Conservation (phyloP, 1,140 invertebrate species). For the Pollicipes pollicipes region DNA sequence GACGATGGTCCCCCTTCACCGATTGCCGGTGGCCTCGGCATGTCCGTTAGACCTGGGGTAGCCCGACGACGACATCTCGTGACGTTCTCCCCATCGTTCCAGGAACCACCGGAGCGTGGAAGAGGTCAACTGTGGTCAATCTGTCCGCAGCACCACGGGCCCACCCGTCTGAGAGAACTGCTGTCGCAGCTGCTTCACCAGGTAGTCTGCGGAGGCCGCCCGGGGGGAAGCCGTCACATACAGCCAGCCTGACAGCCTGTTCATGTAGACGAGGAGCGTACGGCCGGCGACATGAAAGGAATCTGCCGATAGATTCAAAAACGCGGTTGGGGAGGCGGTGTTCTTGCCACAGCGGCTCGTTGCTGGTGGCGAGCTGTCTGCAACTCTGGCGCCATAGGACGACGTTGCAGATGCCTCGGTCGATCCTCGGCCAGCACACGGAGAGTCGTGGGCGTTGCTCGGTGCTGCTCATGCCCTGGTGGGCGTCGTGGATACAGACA, state of each 20-base stretch:
- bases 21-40: slow-evolving; percentile 12
- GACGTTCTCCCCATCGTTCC: slow-evolving; percentile 9
- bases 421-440: slow-evolving; percentile 8
- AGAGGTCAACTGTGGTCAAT: slow-evolving; percentile 9
- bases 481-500: neutral
- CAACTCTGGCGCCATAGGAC: neutral
- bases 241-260: slow-evolving; percentile 9
- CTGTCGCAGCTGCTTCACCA: neutral
- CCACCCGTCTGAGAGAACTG: slow-evolving; percentile 7
- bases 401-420: neutral
- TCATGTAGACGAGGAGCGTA: slow-evolving; percentile 1
- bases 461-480: slow-evolving; percentile 2
- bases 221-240: slow-evolving; percentile 4
- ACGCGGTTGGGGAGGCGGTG: neutral
- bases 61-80: slow-evolving; percentile 6
- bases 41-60: slow-evolving; percentile 10
- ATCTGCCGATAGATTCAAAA: slow-evolving; percentile 7
- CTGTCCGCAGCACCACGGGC: slow-evolving; percentile 6
- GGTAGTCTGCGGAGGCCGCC: neutral
- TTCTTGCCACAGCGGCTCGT: slow-evolving; percentile 8
- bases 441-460: neutral
- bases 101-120: slow-evolving; percentile 9
- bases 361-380: slow-evolving; percentile 1
- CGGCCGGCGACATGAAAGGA: slow-evolving; percentile 11
- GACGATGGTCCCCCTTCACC: slow-evolving; percentile 9